A percentile compares a stretch with the other conserved stretches of the same genome.
phyloP scores from a whole-genome alignment of 2,797 vertebrate genomes.

The Lemur catta region DNA sequence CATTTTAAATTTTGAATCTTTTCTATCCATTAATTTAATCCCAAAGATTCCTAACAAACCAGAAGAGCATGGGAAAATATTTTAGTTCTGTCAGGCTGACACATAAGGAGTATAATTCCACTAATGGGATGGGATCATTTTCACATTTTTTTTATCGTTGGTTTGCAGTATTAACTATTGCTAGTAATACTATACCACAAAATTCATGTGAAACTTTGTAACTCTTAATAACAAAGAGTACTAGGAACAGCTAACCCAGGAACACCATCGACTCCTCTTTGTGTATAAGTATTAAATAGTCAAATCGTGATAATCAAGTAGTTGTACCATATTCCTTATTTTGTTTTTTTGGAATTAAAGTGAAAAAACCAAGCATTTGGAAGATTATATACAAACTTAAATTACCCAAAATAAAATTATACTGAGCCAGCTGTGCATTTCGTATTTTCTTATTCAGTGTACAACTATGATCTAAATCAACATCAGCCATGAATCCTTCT shows the following conservation, averaged over 20 bases:
- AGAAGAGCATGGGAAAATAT: not conserved
- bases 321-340: not conserved
- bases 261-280: not conserved
- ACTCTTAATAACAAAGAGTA: not conserved
- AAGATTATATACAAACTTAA: not conserved
- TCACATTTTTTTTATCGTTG: not conserved
- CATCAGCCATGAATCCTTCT: slow-evolving; percentile 94
- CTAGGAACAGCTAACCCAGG: not conserved
- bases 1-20: not conserved
- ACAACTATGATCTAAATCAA: slow-evolving; percentile 93
- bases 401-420: slow-evolving; percentile 97
- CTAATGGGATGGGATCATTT: not conserved
- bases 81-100: not conserved
- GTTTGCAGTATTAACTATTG: not conserved
- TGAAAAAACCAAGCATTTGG: not conserved
- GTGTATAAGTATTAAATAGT: not conserved
- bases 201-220: not conserved
- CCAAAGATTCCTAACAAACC: slow-evolving; percentile 16
- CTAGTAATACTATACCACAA: not conserved
- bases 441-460: slow-evolving; percentile 96
- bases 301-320: not conserved
- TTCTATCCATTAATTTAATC: not conserved
- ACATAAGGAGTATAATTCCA: not conserved
- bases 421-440: slow-evolving; percentile 95
- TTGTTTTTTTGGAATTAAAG: not conserved